Base-by-base conservation (phyloP, 1,140 invertebrate species). In the Epicauta chinensis region DNA sequence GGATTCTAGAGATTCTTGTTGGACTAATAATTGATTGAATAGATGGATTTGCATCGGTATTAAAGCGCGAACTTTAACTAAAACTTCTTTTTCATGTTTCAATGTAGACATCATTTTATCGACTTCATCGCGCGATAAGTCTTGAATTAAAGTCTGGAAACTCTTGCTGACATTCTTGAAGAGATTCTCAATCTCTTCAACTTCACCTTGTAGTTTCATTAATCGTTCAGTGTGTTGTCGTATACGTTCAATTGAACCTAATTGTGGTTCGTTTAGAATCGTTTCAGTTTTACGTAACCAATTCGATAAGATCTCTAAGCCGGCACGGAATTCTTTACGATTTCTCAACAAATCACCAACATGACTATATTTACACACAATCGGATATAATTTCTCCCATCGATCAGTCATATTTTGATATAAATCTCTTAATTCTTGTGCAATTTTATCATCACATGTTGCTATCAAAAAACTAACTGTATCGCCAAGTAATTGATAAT, bases 121-220 rank as follows among this genome's bases (percentile, higher is more conserved):
- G 2, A 97, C 90, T 63, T 93, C 89, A 31, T 95, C 89, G 14
- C 89, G 79, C 0, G 86, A 84, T n/a, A 95, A 74, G 67, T 96
- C 91, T 59, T 87, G 89, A 12, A 96, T 91, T 1, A 96, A 76
- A 4, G 79, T 80, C 71, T 97, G 94, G 69, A 95, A 94, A 40
- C 87, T 91, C 67, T 90, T 89, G 60, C 88, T 91, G 30, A 91
- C 83, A 39, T 78, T 83, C 69, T 95, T 94, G 68, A 95, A 96
- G 1, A 93, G 68, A 52, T 89, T 86, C 68, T 97, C 93, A 54
- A 93, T 86, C 37, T 83, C 81, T 65, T 93, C 89, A 1, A 94
- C 81, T 73, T 95, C 87, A 15, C 73, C 75, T 65, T 89, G 85
- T 30, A 93, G 73, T 60, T 79, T 75, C 68, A 91, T 79, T n/a